These are phyloP conservation scores for Chaenogobius annularis DNA, from an alignment of 2,113 vertebrate genomes.

Conservation along the genomic window DNA sequence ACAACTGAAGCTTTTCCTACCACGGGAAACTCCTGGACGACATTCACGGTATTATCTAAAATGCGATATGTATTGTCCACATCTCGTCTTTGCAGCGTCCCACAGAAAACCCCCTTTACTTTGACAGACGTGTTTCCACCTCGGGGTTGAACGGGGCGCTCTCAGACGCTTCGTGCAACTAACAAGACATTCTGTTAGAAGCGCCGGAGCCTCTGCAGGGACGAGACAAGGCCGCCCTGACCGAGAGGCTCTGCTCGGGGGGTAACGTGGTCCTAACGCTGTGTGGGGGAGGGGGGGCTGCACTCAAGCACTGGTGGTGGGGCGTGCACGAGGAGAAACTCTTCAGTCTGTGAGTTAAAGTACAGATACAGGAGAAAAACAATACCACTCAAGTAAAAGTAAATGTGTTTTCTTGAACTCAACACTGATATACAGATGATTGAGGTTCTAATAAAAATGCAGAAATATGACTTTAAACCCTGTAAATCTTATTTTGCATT, in stretches of 20 bases:
- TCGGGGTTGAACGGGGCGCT: constrained; percentile 2
- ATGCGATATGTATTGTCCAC: too few relatives aligned
- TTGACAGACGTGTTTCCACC: neutral
- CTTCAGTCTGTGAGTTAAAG: neutral
- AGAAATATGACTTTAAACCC: too few relatives aligned
- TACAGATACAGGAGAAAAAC: too few relatives aligned
- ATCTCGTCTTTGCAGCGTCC: neutral
- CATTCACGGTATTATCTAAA: too few relatives aligned
- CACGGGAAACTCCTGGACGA: too few relatives aligned
- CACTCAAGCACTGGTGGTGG: neutral
- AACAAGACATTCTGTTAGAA: constrained; percentile 28
- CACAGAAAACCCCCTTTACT: neutral
- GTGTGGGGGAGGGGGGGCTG: neutral
- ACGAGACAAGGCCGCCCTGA: constrained; percentile 12
- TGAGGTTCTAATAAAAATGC: too few relatives aligned
- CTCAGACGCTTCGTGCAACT: constrained; percentile 5
- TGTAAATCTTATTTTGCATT: too few relatives aligned
- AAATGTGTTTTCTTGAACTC: too few relatives aligned
- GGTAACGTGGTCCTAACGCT: constrained; percentile 13
- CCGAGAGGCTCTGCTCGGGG: constrained; percentile 7
- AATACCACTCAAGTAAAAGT: too few relatives aligned
- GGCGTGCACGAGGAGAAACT: neutral
- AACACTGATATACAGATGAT: too few relatives aligned
- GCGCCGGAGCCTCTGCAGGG: neutral
- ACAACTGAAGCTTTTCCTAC: too few relatives aligned